Evolutionary conservation across 2,888 invertebrate genomes (phyloP).

Genomic region (Agrochola macilenta): DNA sequence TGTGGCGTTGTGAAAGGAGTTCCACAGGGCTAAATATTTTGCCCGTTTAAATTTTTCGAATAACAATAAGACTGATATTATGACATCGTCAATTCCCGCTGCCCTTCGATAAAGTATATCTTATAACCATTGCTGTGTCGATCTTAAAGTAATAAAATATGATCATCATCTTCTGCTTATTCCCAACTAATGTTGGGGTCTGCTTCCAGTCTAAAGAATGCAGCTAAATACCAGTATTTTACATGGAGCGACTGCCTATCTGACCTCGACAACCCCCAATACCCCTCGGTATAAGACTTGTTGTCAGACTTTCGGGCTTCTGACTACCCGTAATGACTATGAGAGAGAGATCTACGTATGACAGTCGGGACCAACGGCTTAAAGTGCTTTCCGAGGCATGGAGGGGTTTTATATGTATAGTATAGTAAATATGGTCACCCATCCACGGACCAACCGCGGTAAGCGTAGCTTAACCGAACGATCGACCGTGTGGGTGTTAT

Average conservation of each 20-base stretch:
- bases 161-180: neutral
- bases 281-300: too few relatives aligned
- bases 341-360: neutral
- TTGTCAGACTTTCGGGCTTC: too few relatives aligned
- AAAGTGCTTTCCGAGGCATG: neutral
- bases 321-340: too few relatives aligned
- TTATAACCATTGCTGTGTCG: neutral
- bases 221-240: too few relatives aligned
- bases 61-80: too few relatives aligned
- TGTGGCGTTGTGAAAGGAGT: neutral
- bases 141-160: neutral
- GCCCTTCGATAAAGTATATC: neutral
- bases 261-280: too few relatives aligned
- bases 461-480: constrained; percentile 2
- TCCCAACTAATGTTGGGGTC: neutral
- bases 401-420: neutral
- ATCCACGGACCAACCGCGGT: neutral
- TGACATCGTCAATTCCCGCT: too few relatives aligned
- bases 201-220: neutral
- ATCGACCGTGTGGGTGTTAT: neutral
- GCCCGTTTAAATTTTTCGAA: neutral
- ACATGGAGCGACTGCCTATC: too few relatives aligned
- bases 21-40: neutral
- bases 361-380: neutral
- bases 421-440: neutral